Conservation (phyloP, 2,113 vertebrate genomes). For the Gopherus flavomarginatus region DNA sequence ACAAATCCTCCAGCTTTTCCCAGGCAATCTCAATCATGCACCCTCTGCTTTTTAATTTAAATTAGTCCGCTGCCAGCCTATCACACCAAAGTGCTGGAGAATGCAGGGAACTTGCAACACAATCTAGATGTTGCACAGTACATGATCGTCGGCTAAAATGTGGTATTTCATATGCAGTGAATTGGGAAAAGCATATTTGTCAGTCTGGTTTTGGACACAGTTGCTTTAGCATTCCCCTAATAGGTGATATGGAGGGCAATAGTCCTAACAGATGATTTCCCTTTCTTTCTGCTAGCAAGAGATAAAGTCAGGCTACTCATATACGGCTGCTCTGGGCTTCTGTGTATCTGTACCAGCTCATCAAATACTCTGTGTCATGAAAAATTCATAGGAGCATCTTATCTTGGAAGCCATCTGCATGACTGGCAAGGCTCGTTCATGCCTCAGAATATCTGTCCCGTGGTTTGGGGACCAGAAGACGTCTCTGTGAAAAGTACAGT, state of each 20-base stretch:
- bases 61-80: not conserved
- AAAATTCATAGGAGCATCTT: not conserved
- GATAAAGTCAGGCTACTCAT: fast-evolving
- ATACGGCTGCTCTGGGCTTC: fast-evolving
- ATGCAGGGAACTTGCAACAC: not conserved
- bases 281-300: not conserved
- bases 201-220: not conserved
- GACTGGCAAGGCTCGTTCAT: not conserved
- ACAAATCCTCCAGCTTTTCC: not conserved
- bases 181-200: not conserved
- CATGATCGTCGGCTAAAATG: not conserved
- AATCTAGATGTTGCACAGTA: not conserved
- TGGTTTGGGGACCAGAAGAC: not conserved
- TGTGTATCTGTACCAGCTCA: fast-evolving
- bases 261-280: fast-evolving
- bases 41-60: not conserved
- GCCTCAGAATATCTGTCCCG: not conserved
- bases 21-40: not conserved
- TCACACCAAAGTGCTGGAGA: not conserved
- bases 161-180: not conserved
- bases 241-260: not conserved
- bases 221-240: not conserved
- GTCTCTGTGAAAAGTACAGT: not conserved
- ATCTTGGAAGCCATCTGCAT: not conserved
- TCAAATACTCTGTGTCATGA: not conserved